Percentiles rank a stretch among this genome's conserved stretches.
Conservation (phyloP, 2,797 vertebrate species). For the Psittacula derbiana region DNA sequence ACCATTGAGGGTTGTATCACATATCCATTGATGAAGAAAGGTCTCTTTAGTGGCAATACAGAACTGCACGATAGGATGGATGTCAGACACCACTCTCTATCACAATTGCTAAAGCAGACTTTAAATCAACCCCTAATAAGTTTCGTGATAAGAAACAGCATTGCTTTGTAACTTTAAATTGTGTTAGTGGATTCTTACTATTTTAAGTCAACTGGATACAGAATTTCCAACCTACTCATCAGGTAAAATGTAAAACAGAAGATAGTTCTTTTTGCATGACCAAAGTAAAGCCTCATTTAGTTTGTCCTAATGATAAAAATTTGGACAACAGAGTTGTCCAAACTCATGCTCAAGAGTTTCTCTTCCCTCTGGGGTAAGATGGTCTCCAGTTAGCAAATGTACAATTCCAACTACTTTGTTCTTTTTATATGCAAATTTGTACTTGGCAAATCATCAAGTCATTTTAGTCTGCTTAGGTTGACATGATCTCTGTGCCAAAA, state of each 20-base stretch:
- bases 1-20: not conserved
- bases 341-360: not conserved
- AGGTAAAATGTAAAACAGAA: not conserved
- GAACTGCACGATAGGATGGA: fast-evolving
- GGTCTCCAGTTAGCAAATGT: not conserved
- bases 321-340: not conserved
- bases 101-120: not conserved
- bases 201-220: not conserved
- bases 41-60: not conserved
- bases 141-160: not conserved
- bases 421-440: slow-evolving; percentile 62
- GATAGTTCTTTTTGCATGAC: not conserved
- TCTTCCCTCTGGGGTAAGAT: not conserved
- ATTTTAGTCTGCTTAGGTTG: slow-evolving; percentile 63
- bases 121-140: not conserved
- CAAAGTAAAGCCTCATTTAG: not conserved
- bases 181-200: not conserved
- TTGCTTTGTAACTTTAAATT: not conserved
- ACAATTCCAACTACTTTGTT: slow-evolving; percentile 20
- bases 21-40: not conserved
- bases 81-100: not conserved
- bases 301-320: slow-evolving; percentile 29
- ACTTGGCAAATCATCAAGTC: slow-evolving; percentile 68
- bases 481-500: slow-evolving; percentile 58
- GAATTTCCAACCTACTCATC: not conserved